Evolutionary conservation across 2,888 invertebrate genomes (phyloP).

Genomic region (Apamea monoglypha): DNA sequence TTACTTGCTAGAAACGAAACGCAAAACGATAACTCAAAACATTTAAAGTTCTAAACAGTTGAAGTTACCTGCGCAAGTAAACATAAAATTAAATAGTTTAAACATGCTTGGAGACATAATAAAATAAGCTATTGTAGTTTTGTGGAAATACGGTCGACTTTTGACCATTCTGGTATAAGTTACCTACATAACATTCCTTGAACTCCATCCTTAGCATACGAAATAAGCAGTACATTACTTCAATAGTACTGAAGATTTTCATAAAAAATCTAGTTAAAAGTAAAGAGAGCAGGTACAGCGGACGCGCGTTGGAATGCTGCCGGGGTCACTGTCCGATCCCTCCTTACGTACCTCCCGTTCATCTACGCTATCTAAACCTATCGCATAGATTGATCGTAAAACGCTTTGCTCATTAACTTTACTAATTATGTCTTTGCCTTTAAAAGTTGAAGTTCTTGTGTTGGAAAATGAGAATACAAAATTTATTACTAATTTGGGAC

Average conservation of each 20-base stretch:
- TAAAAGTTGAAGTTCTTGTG: conserved; percentile 27
- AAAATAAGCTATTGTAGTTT: conserved; percentile 13
- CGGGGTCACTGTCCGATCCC: conserved; percentile 87
- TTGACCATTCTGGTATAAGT: background rate
- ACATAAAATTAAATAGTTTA: conserved; percentile 14
- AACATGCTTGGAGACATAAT: background rate
- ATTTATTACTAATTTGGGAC: background rate
- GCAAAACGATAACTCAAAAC: background rate
- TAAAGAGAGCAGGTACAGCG: conserved; percentile 87
- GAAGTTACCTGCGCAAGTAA: background rate
- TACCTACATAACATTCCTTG: background rate
- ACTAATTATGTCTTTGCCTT: conserved; percentile 66
- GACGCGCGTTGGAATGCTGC: conserved; percentile 85
- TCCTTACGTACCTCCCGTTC: conserved; percentile 73
- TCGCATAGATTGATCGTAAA: conserved; percentile 86
- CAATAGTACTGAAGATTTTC: conserved; percentile 52
- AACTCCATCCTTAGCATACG: background rate
- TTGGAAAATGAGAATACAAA: conserved; percentile 31
- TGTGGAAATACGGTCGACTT: background rate
- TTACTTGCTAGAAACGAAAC: conserved; percentile 27
- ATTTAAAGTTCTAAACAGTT: conserved; percentile 3
- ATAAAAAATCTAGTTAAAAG: conserved; percentile 74
- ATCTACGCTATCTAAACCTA: conserved; percentile 85
- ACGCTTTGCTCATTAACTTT: conserved; percentile 77
- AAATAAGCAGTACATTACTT: conserved; percentile 22